A percentile compares a stretch with the other conserved stretches of the same genome.
These are phyloP conservation scores for Nycteola revayana DNA, from an alignment of 2,888 invertebrate genomes.

Conservation along the genomic window DNA sequence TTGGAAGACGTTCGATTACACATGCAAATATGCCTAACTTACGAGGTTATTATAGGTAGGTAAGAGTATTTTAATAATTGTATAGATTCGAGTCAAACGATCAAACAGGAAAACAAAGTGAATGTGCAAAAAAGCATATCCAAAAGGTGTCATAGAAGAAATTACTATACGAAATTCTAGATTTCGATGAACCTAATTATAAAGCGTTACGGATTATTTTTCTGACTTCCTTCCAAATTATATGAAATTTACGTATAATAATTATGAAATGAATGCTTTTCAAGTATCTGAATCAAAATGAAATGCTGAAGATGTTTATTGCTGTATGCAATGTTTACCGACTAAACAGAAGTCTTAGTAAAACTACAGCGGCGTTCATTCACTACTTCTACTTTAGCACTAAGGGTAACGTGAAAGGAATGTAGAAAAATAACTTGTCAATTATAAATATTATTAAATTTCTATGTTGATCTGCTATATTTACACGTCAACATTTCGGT, in stretches of 20 bases:
- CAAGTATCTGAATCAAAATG: neutral
- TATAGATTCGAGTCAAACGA: constrained; percentile 34
- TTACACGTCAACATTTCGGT: constrained; percentile 79
- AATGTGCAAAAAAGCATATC: constrained; percentile 66
- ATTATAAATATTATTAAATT: constrained; percentile 74
- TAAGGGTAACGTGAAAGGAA: constrained; percentile 67
- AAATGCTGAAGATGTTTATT: constrained; percentile 33
- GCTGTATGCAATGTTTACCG: constrained; percentile 43
- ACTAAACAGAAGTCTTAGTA: constrained; percentile 37
- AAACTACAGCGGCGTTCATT: constrained; percentile 31
- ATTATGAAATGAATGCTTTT: constrained; percentile 15
- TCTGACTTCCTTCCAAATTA: constrained; percentile 62
- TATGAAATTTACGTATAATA: constrained; percentile 46
- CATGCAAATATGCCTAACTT: constrained; percentile 73
- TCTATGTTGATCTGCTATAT: constrained; percentile 80
- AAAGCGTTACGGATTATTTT: constrained; percentile 78
- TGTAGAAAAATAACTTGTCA: constrained; percentile 80
- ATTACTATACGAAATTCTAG: constrained; percentile 71
- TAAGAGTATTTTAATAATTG: constrained; percentile 46
- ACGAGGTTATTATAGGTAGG: constrained; percentile 55
- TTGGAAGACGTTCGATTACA: constrained; percentile 81
- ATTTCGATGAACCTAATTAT: constrained; percentile 78
- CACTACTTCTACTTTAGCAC: constrained; percentile 42
- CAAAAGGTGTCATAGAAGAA: constrained; percentile 63
- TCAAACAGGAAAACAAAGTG: constrained; percentile 41